A percentile compares a stretch with the other conserved stretches of the same genome.
Evolutionary conservation across 2,113 vertebrate genomes (phyloP).

Genomic region (Perognathus longimembris): DNA sequence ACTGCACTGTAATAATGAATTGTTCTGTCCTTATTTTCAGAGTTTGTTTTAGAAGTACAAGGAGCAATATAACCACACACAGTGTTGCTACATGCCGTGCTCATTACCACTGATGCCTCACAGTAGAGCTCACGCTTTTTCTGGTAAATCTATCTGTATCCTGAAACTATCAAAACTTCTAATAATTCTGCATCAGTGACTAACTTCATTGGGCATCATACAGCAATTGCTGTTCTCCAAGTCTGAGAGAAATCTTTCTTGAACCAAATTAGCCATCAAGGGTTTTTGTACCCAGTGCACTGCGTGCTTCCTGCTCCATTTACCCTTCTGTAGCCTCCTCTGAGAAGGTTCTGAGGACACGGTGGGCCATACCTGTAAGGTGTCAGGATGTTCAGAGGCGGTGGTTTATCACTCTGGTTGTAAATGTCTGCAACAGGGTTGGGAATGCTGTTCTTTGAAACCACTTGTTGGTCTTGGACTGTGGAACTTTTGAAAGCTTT

Average conservation of each 20-base stretch:
- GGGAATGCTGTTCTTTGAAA: constrained; percentile 97
- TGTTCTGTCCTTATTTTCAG: not conserved
- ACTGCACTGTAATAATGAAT: constrained; percentile 36
- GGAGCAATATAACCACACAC: not conserved
- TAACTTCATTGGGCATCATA: not conserved
- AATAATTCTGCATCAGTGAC: not conserved
- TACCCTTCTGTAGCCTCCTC: not conserved
- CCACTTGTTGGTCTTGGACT: constrained; percentile 97
- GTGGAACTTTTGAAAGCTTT: constrained; percentile 99
- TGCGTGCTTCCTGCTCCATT: not conserved
- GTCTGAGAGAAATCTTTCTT: not conserved
- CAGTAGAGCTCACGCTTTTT: not conserved
- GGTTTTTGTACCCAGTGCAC: not conserved
- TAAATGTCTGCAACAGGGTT: constrained; percentile 96
- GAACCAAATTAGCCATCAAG: not conserved
- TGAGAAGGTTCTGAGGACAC: accelerated
- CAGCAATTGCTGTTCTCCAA: not conserved
- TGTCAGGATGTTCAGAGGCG: constrained; percentile 95
- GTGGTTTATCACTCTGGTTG: constrained; percentile 96
- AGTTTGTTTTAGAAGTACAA: not conserved
- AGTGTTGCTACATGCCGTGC: accelerated
- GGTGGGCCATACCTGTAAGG: constrained; percentile 90
- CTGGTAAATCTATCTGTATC: not conserved
- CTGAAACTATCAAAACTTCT: not conserved
- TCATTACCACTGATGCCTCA: not conserved